phyloP scores from a whole-genome alignment of 1,140 invertebrate genomes.

The Hydropsyche tenuis region DNA sequence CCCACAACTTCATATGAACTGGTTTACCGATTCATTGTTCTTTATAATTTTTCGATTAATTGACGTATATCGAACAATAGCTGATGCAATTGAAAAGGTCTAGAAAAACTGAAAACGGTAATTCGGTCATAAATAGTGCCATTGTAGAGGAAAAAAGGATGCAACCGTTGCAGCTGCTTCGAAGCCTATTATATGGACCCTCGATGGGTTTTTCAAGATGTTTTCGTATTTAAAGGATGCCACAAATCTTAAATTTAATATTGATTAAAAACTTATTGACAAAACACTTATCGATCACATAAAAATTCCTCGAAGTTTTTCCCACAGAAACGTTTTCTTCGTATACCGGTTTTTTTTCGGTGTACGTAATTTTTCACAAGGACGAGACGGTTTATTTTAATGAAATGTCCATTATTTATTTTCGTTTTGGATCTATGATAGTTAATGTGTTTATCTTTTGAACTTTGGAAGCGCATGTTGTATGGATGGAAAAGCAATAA shows the following conservation, averaged over 20 bases:
- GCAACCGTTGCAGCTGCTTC: constrained; percentile 30
- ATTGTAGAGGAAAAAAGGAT: constrained; percentile 1
- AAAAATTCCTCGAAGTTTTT: constrained; percentile 16
- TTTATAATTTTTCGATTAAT: too few relatives aligned
- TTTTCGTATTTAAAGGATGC: constrained; percentile 29
- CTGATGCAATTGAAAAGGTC: background rate
- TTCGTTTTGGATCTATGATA: too few relatives aligned
- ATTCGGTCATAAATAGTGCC: constrained; percentile 34
- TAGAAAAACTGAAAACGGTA: constrained; percentile 28
- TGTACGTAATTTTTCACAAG: too few relatives aligned
- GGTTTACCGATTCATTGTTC: too few relatives aligned
- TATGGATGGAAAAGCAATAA: background rate
- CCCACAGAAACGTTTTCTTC: background rate
- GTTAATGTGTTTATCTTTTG: constrained; percentile 7
- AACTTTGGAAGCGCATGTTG: background rate
- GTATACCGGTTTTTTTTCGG: background rate
- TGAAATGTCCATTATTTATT: too few relatives aligned
- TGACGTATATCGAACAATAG: too few relatives aligned
- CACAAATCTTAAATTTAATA: constrained; percentile 17
- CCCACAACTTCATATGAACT: too few relatives aligned
- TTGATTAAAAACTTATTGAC: background rate
- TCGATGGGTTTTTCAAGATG: constrained; percentile 23
- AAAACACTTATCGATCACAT: background rate
- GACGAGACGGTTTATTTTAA: too few relatives aligned
- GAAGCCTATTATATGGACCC: constrained; percentile 16